Evolutionary conservation across 2,888 invertebrate species (phyloP).

Genomic region (Pachliopta kotzebuea): DNA sequence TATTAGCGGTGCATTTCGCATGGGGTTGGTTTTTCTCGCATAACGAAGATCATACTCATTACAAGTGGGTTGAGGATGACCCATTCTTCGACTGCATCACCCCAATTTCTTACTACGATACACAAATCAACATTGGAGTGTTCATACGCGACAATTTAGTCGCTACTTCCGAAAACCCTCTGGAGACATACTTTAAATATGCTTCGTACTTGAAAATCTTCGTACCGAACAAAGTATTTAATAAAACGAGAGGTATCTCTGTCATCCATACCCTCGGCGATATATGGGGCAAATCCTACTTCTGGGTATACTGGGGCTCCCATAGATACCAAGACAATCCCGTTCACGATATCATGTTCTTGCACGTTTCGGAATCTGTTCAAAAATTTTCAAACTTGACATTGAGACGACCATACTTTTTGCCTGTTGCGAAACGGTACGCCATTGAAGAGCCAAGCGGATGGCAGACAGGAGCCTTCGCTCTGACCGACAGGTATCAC

Average conservation of each 20-base stretch:
- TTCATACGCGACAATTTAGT: constrained; percentile 12
- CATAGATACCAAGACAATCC: constrained; percentile 5
- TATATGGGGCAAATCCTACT: constrained; percentile 14
- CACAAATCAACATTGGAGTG: not conserved
- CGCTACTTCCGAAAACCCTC: constrained; percentile 8
- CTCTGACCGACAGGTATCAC: constrained; percentile 5
- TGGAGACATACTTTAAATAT: constrained; percentile 6
- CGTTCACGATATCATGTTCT: constrained; percentile 21
- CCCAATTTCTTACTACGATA: constrained; percentile 10
- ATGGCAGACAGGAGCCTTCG: constrained; percentile 21
- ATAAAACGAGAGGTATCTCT: not conserved
- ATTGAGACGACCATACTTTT: constrained; percentile 3
- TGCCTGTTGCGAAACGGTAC: constrained; percentile 14
- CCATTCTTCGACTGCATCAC: constrained; percentile 19
- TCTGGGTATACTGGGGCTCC: constrained; percentile 16
- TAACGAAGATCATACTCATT: not conserved
- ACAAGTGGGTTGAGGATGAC: constrained; percentile 19
- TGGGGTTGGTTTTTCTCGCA: too few species aligned
- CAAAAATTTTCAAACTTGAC: not conserved
- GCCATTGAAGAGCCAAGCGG: constrained; percentile 12
- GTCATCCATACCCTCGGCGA: constrained; percentile 4
- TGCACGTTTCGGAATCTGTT: not conserved
- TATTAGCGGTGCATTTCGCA: too few species aligned
- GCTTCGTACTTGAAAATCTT: not conserved
- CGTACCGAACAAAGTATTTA: not conserved